phyloP scores from a whole-genome alignment of 2,888 invertebrate genomes.

The Dasysyrphus albostriatus region DNA sequence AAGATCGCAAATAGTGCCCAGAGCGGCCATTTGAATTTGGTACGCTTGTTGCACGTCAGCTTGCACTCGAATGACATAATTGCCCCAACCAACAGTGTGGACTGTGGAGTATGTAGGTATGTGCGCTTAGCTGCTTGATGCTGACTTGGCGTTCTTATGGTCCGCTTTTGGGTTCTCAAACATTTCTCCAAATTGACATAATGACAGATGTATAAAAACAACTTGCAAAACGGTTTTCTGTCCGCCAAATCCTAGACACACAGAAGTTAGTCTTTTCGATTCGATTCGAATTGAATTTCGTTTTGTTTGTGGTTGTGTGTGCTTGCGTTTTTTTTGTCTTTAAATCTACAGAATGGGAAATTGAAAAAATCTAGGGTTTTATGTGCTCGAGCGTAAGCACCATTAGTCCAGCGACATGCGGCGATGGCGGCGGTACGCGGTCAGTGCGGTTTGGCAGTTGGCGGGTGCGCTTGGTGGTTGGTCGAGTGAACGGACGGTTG shows the following conservation, averaged over 20 bases:
- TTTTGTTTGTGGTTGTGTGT: conserved; percentile 7
- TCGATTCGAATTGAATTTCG: conserved; percentile 58
- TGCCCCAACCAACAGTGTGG: conserved; percentile 76
- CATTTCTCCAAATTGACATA: conserved; percentile 79
- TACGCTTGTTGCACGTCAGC: conserved; percentile 79
- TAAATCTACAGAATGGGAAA: conserved; percentile 59
- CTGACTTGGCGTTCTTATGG: conserved; percentile 55
- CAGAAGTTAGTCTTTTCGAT: conserved; percentile 60
- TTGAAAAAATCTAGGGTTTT: conserved; percentile 73
- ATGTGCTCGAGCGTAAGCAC: conserved; percentile 52
- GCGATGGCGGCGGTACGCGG: conserved; percentile 34
- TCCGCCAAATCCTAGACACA: conserved; percentile 62
- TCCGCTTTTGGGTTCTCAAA: conserved; percentile 74
- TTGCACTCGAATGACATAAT: conserved; percentile 79
- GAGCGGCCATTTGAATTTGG: conserved; percentile 76
- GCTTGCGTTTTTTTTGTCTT: background rate
- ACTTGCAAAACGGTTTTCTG: conserved; percentile 74
- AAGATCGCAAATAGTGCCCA: conserved; percentile 54
- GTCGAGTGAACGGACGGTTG: conserved; percentile 70
- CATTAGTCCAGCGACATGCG: conserved; percentile 71
- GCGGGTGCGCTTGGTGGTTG: conserved; percentile 49
- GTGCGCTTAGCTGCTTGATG: background rate
- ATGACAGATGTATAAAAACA: conserved; percentile 79
- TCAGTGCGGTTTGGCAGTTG: conserved; percentile 48
- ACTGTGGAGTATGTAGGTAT: background rate